Base-by-base conservation (phyloP, 2,113 vertebrate species). In the Craseonycteris thonglongyai region DNA sequence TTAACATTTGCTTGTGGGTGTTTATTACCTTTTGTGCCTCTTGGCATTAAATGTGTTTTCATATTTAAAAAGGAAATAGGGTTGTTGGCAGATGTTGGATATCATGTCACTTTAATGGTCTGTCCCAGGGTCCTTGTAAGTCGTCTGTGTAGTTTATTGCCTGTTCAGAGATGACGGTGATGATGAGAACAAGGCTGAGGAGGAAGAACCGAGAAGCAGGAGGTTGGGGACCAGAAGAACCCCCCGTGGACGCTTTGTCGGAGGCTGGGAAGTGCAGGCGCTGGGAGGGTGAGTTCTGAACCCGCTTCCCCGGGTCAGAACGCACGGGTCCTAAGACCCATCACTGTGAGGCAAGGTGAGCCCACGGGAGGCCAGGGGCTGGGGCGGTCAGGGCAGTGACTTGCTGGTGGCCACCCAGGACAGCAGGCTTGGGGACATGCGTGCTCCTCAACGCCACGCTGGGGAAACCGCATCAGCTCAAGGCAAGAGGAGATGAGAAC, bases 391-490 rank as follows among this genome's bases (percentile, higher is more conserved):
- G 15, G n/a, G 45, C 28, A 63, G 38, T 19, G 49, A 51, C 49
- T 5, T 14, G 49, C 49, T 51, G 49, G 16, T 2, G 21, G 86
- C 49, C 22, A 61, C 22, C 76, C 38, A n/a, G 35, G 19, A 72
- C 3, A 5, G 63, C 21, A 33, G 26, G 11, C 63, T 21, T 15
- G 2, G 12, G 14, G 40, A 4, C 35, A 59, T 4, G 7, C 79
- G 16, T 21, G 0, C 63, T 42, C 49, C 83, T n/a, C 18, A 80
- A 33, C 4, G 47, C 13, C 33, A 51, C 0, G 38, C 6, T 0
- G 21, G 69, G 45, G 95, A 38, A 95, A 87, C 56, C 15, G 18
- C 12, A 58, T 30, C 40, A 47, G n/a, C 59, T 38, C 38, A 0
- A 49, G 69, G 38, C n/a, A 59, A 92, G 35, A 0, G 58, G 40